Conservation (phyloP, 2,797 vertebrate genomes). For the Hafferia zeledoni region DNA sequence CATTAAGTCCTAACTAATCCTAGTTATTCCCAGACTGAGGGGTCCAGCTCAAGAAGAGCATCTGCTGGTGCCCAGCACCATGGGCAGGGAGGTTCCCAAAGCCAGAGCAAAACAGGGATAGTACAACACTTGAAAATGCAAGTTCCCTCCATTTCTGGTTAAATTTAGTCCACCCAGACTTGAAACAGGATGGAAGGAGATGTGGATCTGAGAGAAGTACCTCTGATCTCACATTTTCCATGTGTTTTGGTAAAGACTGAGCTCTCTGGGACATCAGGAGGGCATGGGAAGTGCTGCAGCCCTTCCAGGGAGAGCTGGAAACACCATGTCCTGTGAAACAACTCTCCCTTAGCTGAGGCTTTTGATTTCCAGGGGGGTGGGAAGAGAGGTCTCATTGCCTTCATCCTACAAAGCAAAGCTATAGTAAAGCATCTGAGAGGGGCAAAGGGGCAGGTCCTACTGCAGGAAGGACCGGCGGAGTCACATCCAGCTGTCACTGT, state of each 20-base stretch:
- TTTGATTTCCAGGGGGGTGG: background rate
- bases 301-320: background rate
- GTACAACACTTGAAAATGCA: background rate
- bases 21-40: background rate
- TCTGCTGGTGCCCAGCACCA: background rate
- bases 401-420: constrained; percentile 27
- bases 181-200: background rate
- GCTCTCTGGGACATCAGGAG: background rate
- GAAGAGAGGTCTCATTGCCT: background rate
- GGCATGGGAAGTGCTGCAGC: background rate
- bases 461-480: rapidly evolving
- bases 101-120: background rate
- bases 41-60: background rate
- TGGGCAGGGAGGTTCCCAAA: background rate
- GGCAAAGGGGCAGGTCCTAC: background rate
- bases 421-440: background rate
- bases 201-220: background rate
- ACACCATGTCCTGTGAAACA: rapidly evolving
- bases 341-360: background rate
- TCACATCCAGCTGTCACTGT: constrained; percentile 41
- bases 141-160: background rate
- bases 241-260: background rate
- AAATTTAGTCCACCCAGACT: background rate
- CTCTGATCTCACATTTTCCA: background rate
- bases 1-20: background rate